Base-by-base conservation (phyloP, 1,140 invertebrate genomes). In the Neotoxoptera formosana region DNA sequence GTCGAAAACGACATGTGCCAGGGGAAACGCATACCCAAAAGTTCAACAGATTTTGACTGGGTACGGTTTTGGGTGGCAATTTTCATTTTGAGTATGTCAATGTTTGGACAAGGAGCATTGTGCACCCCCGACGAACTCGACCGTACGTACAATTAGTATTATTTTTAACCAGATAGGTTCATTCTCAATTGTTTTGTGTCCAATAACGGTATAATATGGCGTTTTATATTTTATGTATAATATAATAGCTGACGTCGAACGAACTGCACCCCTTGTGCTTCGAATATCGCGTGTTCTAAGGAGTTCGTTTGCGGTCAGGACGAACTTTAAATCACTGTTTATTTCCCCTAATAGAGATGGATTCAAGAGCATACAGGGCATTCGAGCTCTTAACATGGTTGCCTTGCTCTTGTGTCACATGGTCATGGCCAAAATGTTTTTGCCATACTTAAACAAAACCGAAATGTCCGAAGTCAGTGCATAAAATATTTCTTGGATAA, bases 371-470 rank as follows among this genome's bases (percentile, higher is more conserved):
- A 95, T 97, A 2, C 96, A 97, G 94, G 97, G 96, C 4, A 95
- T 97, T 20, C 95, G 97, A 94, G 96, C 96, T 41, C 94, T 97
- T 8, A 97, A 97, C 94, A 97, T 97, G 17, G 67, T 96, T 1
- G 95, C 96, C 92, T 94, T 97, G 67, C 94, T 97, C 7, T 47
- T 97, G 3, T 96, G 96, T 6, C 97, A 97, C 94, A 97, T 97
- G 94, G 96, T 96, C 8, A 96, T 97, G 96, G 97, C 97, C 0
- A 94, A 97, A 94, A 96, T 97, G 76, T 97, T 97, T 94, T 96
- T 96, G 93, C 97, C 97, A 83, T 97, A 96, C 94, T 94, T 96
- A 4, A 97, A 97, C 94, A 96, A 97, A 93, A 97, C 97, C 9
- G 95, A 95, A 84, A 97, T 96, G 96, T 95, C 96, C 34, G 96